These are phyloP conservation scores for Huso huso DNA, from an alignment of 2,797 vertebrate genomes.

Conservation along the genomic window DNA sequence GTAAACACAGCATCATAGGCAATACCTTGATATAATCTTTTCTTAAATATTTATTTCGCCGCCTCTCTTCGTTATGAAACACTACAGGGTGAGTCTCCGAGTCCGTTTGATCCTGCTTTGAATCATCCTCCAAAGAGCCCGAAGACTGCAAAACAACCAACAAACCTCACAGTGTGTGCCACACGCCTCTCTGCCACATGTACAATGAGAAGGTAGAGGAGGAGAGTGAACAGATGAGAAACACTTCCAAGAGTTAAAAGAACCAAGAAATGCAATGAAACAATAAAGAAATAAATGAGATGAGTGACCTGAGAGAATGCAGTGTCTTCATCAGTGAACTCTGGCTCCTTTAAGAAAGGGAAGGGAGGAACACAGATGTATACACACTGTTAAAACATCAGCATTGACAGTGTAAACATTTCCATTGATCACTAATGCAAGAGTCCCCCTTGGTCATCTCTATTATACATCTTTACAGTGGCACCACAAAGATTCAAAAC, in stretches of 20 bases:
- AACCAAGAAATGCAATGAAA: constrained; percentile 12
- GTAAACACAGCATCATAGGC: constrained; percentile 11
- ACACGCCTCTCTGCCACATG: background rate
- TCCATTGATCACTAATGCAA: too few relatives aligned
- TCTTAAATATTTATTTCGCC: constrained; percentile 84
- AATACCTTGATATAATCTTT: constrained; percentile 93
- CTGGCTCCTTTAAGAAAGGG: constrained; percentile 22
- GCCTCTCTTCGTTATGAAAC: constrained; percentile 86
- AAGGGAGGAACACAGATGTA: background rate
- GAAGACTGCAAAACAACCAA: constrained; percentile 41
- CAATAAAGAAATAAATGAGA: background rate
- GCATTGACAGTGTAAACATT: background rate
- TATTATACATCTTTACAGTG: too few relatives aligned
- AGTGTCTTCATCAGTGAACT: constrained; percentile 31
- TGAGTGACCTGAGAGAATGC: constrained; percentile 34
- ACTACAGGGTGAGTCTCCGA: constrained; percentile 74
- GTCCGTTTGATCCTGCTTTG: constrained; percentile 60
- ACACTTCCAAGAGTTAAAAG: too few relatives aligned
- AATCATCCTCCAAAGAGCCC: constrained; percentile 63
- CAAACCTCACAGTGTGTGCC: background rate
- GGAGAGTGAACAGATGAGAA: too few relatives aligned
- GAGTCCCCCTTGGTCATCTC: too few relatives aligned
- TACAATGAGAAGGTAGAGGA: too few relatives aligned
- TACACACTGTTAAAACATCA: background rate
- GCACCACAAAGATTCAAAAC: too few relatives aligned